Evolutionary conservation across 1,140 invertebrate genomes (phyloP).

Genomic region (Drosophila jambulina): DNA sequence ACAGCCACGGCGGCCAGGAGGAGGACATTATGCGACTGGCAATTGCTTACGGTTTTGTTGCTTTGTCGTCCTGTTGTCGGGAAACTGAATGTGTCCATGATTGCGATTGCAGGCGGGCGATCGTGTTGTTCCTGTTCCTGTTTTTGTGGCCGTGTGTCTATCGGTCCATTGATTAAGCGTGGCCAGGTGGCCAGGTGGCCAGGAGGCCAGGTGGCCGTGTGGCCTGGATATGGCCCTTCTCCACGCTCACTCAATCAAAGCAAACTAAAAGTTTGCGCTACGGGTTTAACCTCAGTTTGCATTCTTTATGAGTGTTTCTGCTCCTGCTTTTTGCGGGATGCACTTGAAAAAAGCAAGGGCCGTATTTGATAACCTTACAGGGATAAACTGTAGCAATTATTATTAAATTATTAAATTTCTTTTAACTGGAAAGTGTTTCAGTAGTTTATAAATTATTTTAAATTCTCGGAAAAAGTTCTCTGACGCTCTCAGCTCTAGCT

Average conservation of each 20-base stretch:
- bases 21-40: slow-evolving; percentile 66
- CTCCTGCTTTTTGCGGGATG: slow-evolving; percentile 18
- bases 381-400: background rate
- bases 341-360: background rate
- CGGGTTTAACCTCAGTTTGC: slow-evolving; percentile 65
- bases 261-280: slow-evolving; percentile 56
- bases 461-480: background rate
- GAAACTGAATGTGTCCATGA: slow-evolving; percentile 70
- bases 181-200: slow-evolving; percentile 34
- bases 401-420: no score
- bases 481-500: background rate
- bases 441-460: background rate
- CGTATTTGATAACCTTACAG: background rate
- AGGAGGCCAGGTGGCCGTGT: background rate
- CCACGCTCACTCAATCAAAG: slow-evolving; percentile 61
- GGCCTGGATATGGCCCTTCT: slow-evolving; percentile 6
- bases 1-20: slow-evolving; percentile 20
- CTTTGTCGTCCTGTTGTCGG: slow-evolving; percentile 23
- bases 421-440: background rate
- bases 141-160: slow-evolving; percentile 63
- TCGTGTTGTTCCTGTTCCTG: slow-evolving; percentile 30
- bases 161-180: slow-evolving; percentile 80
- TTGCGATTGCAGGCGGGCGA: slow-evolving; percentile 54
- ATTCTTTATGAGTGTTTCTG: slow-evolving; percentile 58
- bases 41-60: slow-evolving; percentile 76